phyloP scores from a whole-genome alignment of 37 sponge, comb jelly and placozoan species.

The Oopsacas minuta region DNA sequence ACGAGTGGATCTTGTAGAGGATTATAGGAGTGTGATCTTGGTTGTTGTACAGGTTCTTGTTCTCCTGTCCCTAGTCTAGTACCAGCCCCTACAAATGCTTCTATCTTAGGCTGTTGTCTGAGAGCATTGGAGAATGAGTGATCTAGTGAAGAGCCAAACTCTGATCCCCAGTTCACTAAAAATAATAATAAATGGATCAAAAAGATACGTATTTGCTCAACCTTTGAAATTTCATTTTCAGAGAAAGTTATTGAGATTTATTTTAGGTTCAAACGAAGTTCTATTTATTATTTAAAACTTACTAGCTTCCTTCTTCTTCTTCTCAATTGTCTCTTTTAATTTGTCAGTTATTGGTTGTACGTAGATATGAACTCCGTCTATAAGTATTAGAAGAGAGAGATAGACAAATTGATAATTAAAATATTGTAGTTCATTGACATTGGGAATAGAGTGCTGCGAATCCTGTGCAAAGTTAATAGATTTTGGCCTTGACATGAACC shows the following conservation, averaged over 20 bases:
- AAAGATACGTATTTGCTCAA: not conserved
- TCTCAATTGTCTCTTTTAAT: not conserved
- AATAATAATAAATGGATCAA: not conserved
- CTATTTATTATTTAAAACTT: no score
- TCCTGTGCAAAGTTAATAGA: no score
- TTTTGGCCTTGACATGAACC: not conserved
- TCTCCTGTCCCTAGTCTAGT: not conserved
- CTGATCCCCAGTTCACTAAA: not conserved
- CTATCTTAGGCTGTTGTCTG: not conserved
- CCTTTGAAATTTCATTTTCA: not conserved
- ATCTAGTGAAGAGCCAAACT: not conserved
- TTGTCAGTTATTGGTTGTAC: not conserved
- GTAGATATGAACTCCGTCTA: not conserved
- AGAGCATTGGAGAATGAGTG: not conserved
- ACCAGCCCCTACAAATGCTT: not conserved
- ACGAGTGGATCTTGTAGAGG: not conserved
- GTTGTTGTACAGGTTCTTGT: not conserved
- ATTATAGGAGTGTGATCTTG: no score
- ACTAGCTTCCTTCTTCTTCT: constrained; percentile 7
- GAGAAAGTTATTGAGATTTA: not conserved
- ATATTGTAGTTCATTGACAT: no score
- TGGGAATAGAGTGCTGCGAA: no score
- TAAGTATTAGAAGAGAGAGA: no score
- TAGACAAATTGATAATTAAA: no score
- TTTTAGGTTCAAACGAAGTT: no score